phyloP scores from a whole-genome alignment of 2,888 invertebrate genomes.

The Ectropis crepuscularia region DNA sequence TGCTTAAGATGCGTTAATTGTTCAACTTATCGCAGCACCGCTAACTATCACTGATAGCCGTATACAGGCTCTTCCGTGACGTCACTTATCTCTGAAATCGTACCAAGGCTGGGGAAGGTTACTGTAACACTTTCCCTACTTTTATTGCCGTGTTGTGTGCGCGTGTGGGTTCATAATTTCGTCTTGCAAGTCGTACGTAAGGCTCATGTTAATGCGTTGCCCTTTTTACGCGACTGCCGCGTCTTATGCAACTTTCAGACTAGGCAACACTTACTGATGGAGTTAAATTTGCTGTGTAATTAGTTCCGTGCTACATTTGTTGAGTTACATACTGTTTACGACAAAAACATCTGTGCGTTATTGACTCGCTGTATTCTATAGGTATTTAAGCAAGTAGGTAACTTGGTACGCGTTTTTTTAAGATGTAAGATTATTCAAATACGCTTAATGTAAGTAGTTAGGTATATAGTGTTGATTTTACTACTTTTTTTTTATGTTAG shows the following conservation, averaged over 20 bases:
- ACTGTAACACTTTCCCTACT: constrained; percentile 46
- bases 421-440: no score
- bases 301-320: constrained; percentile 42
- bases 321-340: constrained; percentile 17
- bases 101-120: constrained; percentile 50
- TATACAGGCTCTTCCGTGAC: constrained; percentile 40
- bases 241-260: constrained; percentile 52
- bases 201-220: constrained; percentile 36
- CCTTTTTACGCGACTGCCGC: constrained; percentile 49
- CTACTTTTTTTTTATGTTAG: no score
- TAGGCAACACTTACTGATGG: constrained; percentile 42
- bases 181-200: constrained; percentile 37
- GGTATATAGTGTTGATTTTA: no score
- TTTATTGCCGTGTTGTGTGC: constrained; percentile 41
- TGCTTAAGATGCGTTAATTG: constrained; percentile 53
- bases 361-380: not conserved
- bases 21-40: constrained; percentile 48
- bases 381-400: not conserved
- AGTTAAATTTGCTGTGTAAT: constrained; percentile 49
- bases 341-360: constrained; percentile 19
- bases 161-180: constrained; percentile 46
- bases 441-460: no score
- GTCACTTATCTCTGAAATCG: constrained; percentile 48
- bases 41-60: constrained; percentile 48
- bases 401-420: no score